Evolutionary conservation across 2,113 vertebrate genomes (phyloP).

Genomic region (Hemiprocne comata): DNA sequence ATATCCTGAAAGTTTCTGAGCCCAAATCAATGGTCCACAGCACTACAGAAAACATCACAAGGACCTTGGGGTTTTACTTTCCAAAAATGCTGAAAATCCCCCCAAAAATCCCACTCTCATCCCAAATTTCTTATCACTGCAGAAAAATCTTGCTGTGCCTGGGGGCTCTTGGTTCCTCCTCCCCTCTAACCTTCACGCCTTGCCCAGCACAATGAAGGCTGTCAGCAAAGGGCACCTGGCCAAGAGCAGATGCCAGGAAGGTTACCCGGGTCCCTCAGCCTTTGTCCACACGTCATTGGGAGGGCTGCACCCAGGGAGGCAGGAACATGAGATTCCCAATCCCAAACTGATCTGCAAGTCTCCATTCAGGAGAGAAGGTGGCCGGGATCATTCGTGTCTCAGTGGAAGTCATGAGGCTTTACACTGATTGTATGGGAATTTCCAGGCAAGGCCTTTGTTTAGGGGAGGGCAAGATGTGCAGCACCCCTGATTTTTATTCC

Average conservation of each 20-base stretch:
- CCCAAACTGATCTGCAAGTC: neutral
- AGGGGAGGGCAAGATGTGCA: neutral
- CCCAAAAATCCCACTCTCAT: neutral
- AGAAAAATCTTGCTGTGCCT: neutral
- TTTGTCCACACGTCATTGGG: neutral
- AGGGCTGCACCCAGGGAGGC: neutral
- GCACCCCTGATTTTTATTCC: constrained; percentile 9
- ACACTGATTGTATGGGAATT: neutral
- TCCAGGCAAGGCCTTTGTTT: neutral
- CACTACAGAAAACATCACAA: neutral
- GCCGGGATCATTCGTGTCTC: neutral
- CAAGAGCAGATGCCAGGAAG: constrained; percentile 8
- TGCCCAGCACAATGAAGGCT: neutral
- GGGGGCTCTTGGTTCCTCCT: neutral
- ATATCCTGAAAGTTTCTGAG: neutral
- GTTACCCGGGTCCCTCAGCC: neutral
- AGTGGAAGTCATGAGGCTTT: neutral
- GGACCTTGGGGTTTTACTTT: neutral
- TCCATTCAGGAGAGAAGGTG: neutral
- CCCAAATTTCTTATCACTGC: neutral
- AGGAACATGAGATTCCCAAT: neutral
- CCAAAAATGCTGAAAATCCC: neutral
- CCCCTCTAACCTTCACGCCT: neutral
- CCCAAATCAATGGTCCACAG: neutral
- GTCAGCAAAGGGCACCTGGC: neutral